These are phyloP conservation scores for Sisyra terminalis DNA, from an alignment of 2,888 invertebrate genomes.

Conservation along the genomic window DNA sequence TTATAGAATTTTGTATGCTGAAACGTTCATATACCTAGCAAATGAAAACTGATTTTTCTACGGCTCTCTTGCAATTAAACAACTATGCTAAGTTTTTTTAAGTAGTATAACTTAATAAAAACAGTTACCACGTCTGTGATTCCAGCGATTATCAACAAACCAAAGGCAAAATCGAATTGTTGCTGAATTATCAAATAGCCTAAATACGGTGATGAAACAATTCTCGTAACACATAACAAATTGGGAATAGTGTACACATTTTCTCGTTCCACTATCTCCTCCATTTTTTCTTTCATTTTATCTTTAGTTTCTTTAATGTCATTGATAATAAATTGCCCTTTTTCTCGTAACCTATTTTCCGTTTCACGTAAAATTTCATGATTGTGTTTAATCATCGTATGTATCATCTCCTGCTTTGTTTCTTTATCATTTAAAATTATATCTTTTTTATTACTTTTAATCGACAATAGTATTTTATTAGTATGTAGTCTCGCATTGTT, in stretches of 20 bases:
- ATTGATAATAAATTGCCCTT: conserved; percentile 44
- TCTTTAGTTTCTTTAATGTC: conserved; percentile 55
- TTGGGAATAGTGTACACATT: conserved; percentile 91
- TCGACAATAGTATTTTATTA: neutral
- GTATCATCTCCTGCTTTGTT: conserved; percentile 29
- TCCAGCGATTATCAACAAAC: conserved; percentile 71
- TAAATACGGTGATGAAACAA: conserved; percentile 72
- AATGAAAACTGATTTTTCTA: too few species aligned
- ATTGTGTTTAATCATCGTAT: conserved; percentile 41
- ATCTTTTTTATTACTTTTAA: conserved; percentile 2
- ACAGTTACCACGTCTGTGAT: conserved; percentile 68
- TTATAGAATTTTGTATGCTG: too few species aligned
- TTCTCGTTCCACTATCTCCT: conserved; percentile 65
- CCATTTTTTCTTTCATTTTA: conserved; percentile 54
- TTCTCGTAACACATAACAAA: conserved; percentile 70
- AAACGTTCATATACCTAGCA: too few species aligned
- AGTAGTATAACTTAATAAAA: conserved; percentile 2
- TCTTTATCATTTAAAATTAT: neutral
- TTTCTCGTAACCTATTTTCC: conserved; percentile 37
- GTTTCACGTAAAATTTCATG: conserved; percentile 42
- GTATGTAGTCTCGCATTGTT: too few species aligned
- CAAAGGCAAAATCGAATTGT: conserved; percentile 64
- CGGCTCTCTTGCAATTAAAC: too few species aligned
- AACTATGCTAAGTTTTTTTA: too few species aligned
- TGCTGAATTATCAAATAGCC: conserved; percentile 77